A percentile compares a stretch with the other conserved stretches of the same genome.
phyloP scores from a whole-genome alignment of 2,888 invertebrate genomes.

The Caenorhabditis becei region DNA sequence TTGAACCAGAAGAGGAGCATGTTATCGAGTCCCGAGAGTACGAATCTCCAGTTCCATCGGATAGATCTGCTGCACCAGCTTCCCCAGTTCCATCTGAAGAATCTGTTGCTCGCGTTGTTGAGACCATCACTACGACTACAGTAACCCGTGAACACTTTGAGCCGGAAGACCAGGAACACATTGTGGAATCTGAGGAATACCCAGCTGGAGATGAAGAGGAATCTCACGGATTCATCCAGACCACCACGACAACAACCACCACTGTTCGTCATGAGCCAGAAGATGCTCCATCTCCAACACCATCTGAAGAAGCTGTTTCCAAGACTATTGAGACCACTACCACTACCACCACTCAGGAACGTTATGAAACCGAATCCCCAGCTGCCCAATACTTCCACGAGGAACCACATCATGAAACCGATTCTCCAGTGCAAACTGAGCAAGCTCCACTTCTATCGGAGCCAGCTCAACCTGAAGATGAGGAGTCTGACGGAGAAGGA shows the following conservation, averaged over 20 bases:
- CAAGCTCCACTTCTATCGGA: too few relatives aligned
- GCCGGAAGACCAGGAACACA: constrained; percentile 28
- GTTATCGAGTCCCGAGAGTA: constrained; percentile 15
- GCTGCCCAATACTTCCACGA: too few relatives aligned
- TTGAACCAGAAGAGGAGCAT: constrained; percentile 6
- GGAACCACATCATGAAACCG: too few relatives aligned
- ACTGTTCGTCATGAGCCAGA: constrained; percentile 35
- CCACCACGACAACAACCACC: constrained; percentile 35
- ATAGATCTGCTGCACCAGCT: constrained; percentile 14
- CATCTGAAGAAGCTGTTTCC: background rate
- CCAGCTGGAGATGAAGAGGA: constrained; percentile 33
- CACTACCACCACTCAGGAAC: constrained; percentile 10
- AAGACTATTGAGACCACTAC: constrained; percentile 28
- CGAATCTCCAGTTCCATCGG: constrained; percentile 43
- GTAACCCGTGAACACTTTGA: constrained; percentile 33
- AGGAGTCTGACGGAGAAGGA: constrained; percentile 43
- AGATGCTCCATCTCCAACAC: constrained; percentile 11
- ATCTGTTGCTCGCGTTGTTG: constrained; percentile 24
- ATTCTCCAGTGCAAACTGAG: too few relatives aligned
- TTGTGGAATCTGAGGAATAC: constrained; percentile 32
- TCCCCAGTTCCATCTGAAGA: constrained; percentile 36
- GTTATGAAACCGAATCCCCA: too few relatives aligned
- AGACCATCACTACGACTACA: constrained; percentile 38
- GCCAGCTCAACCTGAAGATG: constrained; percentile 24
- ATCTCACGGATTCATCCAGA: constrained; percentile 21